Percentiles rank a stretch among this genome's conserved stretches.
Evolutionary conservation across 2,113 vertebrate genomes (phyloP).

Genomic region (Australoheros scitulus): DNA sequence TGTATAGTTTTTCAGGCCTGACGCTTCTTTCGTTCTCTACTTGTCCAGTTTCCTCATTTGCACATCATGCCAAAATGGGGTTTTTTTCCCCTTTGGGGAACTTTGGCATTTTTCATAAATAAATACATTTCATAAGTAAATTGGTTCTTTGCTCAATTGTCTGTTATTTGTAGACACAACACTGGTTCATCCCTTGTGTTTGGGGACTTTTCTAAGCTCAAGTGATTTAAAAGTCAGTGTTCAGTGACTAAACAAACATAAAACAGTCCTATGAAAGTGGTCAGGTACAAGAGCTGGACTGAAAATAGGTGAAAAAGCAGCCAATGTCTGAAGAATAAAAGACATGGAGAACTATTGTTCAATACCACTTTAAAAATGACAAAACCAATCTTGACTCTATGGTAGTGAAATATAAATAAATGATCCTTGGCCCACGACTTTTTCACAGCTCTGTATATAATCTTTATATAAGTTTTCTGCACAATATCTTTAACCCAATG

Average conservation of each 20-base stretch:
- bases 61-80: background rate
- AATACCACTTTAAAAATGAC: background rate
- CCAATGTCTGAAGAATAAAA: too few relatives aligned
- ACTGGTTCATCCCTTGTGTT: fast-evolving
- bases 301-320: background rate
- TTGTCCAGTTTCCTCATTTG: background rate
- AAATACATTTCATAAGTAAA: too few relatives aligned
- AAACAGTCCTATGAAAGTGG: too few relatives aligned
- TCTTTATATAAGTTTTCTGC: background rate
- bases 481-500: background rate
- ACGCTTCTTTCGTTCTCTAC: background rate
- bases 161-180: background rate
- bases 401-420: background rate
- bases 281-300: background rate
- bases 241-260: fast-evolving
- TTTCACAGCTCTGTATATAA: background rate
- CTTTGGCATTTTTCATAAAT: background rate
- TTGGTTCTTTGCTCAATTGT: background rate
- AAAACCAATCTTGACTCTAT: fast-evolving
- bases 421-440: background rate
- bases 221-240: background rate
- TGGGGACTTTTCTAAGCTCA: background rate
- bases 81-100: too few relatives aligned
- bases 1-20: background rate
- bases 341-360: background rate